Evolutionary conservation across 2,888 invertebrate genomes (phyloP).

Genomic region (Macrosoma leucophasiata): DNA sequence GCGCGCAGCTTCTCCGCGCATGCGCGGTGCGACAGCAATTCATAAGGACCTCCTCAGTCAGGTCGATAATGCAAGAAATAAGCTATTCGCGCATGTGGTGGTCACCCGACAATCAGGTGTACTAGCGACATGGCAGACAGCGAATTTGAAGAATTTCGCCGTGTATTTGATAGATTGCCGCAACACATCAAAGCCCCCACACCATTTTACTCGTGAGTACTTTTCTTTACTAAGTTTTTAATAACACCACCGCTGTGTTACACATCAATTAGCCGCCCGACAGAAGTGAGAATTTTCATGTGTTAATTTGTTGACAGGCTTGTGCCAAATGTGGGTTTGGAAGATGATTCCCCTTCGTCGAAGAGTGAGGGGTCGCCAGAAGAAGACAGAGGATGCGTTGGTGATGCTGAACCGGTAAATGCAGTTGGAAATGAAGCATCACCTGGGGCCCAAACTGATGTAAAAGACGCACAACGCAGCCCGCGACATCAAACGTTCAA

Average conservation of each 20-base stretch:
- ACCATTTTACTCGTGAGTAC: constrained; percentile 92
- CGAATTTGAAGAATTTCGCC: constrained; percentile 95
- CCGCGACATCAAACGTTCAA: constrained; percentile 55
- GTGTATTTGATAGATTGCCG: constrained; percentile 87
- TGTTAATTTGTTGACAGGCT: constrained; percentile 69
- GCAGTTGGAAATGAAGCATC: constrained; percentile 33
- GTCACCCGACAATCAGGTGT: constrained; percentile 80
- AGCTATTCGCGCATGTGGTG: constrained; percentile 52
- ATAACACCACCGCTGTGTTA: background rate
- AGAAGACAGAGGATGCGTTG: constrained; percentile 75
- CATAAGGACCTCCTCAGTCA: constrained; percentile 25
- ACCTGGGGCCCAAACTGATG: constrained; percentile 45
- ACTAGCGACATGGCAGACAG: constrained; percentile 89
- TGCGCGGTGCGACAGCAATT: constrained; percentile 34
- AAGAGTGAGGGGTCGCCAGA: constrained; percentile 83
- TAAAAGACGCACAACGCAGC: constrained; percentile 45
- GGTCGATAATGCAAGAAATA: constrained; percentile 53
- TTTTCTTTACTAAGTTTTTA: constrained; percentile 17
- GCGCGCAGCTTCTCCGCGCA: constrained; percentile 36
- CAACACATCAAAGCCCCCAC: constrained; percentile 86
- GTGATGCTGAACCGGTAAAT: constrained; percentile 63
- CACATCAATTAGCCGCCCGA: background rate
- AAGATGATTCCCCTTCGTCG: constrained; percentile 88
- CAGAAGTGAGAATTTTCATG: constrained; percentile 28
- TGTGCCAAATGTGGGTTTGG: constrained; percentile 88